Percentiles rank a stretch among this genome's conserved stretches.
Evolutionary conservation across 2,113 vertebrate genomes (phyloP).

Genomic region (Strigops habroptila): DNA sequence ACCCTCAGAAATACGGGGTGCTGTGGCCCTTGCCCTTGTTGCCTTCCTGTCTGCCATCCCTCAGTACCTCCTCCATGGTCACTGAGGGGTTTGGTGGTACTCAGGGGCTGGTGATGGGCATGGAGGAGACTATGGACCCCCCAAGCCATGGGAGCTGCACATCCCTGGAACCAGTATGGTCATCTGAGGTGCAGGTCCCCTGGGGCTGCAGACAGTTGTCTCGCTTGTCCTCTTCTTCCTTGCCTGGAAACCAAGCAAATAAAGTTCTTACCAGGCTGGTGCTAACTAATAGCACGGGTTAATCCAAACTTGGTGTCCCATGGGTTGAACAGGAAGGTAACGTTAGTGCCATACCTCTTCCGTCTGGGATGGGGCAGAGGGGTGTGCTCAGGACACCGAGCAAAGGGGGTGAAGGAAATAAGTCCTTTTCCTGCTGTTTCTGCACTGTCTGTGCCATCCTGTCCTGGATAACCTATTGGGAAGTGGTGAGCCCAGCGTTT

Average conservation of each 20-base stretch:
- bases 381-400: not conserved
- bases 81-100: not conserved
- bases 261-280: not conserved
- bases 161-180: not conserved
- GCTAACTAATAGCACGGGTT: not conserved
- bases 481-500: not conserved
- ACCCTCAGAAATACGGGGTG: not conserved
- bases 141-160: not conserved
- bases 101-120: not conserved
- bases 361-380: not conserved
- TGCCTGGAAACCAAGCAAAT: not conserved
- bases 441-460: not conserved
- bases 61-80: not conserved
- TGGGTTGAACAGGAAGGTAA: not conserved
- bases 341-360: not conserved
- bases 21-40: not conserved
- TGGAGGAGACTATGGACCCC: accelerated
- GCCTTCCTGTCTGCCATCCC: not conserved
- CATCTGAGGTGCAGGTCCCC: not conserved
- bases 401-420: not conserved
- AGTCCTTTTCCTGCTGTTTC: not conserved
- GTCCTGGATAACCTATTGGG: accelerated
- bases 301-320: not conserved
- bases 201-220: not conserved
- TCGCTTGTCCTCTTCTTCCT: not conserved